These are phyloP conservation scores for Gambusia yucatana DNA, from an alignment of 2,797 vertebrate species.

Conservation along the genomic window DNA sequence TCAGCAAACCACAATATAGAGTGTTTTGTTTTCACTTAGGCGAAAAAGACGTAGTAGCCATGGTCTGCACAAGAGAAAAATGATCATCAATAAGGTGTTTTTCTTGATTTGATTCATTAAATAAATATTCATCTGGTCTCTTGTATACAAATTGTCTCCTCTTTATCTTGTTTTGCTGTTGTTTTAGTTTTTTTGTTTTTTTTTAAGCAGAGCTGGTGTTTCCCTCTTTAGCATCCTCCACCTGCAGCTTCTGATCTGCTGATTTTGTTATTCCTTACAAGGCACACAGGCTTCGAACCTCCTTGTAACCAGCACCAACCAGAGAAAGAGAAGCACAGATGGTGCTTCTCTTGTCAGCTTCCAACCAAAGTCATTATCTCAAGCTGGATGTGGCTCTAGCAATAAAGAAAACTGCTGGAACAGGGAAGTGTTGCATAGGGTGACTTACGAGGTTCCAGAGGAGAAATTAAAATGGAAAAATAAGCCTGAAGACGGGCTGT, in stretches of 20 bases:
- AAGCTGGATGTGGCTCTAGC: conserved; percentile 23
- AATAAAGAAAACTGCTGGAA: conserved; percentile 27
- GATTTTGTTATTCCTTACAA: conserved; percentile 26
- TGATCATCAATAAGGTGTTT: background rate
- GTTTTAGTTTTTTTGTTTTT: no score
- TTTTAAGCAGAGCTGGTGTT: conserved; percentile 26
- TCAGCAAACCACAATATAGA: background rate
- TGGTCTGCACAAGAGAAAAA: background rate
- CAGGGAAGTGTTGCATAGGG: conserved; percentile 12
- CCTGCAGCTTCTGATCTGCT: conserved; percentile 32
- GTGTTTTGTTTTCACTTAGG: background rate
- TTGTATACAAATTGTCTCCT: background rate
- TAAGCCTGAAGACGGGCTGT: background rate
- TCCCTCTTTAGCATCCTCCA: conserved; percentile 21
- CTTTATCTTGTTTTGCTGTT: conserved; percentile 10
- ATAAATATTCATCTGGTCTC: background rate
- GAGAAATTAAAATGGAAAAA: conserved; percentile 15
- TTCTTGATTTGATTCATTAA: background rate
- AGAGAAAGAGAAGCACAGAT: conserved; percentile 34
- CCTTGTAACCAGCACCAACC: conserved; percentile 45
- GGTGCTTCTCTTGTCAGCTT: conserved; percentile 44
- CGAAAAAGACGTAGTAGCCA: background rate
- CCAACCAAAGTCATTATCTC: conserved; percentile 14
- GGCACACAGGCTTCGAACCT: conserved; percentile 19
- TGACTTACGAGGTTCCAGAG: conserved; percentile 14